A percentile compares a stretch with the other conserved stretches of the same genome.
These are phyloP conservation scores for Danaus plexippus DNA, from an alignment of 1,140 invertebrate genomes.

Conservation along the genomic window DNA sequence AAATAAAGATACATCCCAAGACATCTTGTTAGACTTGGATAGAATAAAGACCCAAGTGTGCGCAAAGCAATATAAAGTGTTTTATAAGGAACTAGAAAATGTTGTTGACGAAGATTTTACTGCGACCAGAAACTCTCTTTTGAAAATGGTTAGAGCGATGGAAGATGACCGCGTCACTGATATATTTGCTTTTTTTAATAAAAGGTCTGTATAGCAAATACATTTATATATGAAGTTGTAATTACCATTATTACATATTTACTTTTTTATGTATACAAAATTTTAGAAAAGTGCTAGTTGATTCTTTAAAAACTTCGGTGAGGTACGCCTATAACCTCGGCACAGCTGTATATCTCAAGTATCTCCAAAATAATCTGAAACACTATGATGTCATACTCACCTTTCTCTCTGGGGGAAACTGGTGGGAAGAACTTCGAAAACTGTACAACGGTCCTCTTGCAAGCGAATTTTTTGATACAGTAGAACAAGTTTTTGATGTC, in stretches of 20 bases:
- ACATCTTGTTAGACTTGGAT: constrained; percentile 37
- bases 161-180: constrained; percentile 25
- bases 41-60: constrained; percentile 45
- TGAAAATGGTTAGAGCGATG: constrained; percentile 33
- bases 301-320: constrained; percentile 33
- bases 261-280: neutral
- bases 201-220: constrained; percentile 23
- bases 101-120: constrained; percentile 29
- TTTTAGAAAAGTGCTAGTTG: constrained; percentile 39
- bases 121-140: constrained; percentile 32
- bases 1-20: constrained; percentile 38
- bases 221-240: constrained; percentile 12
- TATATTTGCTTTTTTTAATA: constrained; percentile 37
- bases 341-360: constrained; percentile 53
- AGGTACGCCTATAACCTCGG: constrained; percentile 52
- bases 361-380: constrained; percentile 47
- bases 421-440: constrained; percentile 49
- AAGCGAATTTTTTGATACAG: constrained; percentile 36
- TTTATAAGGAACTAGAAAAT: constrained; percentile 37
- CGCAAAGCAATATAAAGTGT: constrained; percentile 35
- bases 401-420: constrained; percentile 54
- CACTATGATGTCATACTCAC: constrained; percentile 43
- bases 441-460: constrained; percentile 46
- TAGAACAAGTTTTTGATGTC: constrained; percentile 52
- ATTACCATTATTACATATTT: constrained; percentile 10